Base-by-base conservation (phyloP, 1,140 invertebrate genomes). In the Kradibia gibbosae region DNA sequence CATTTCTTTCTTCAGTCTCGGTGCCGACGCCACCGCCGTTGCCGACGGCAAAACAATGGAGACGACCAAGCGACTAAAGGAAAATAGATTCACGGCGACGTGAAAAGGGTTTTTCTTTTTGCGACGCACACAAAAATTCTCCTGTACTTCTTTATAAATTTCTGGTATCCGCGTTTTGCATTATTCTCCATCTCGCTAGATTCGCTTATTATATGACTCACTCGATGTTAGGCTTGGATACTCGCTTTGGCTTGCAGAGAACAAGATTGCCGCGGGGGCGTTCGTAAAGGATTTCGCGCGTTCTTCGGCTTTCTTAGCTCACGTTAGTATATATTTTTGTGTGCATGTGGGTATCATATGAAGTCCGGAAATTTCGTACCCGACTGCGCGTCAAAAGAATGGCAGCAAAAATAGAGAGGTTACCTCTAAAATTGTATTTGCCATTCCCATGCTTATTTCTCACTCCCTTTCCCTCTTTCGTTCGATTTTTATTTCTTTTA, bases 381-480 rank as follows among this genome's bases (percentile, higher is more conserved):
- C 34, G 62, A 67, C 34, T 36, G 22, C 20, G 34, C 34, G 20
- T 39, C 7, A 67, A 67, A n/a, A 39, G 62, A 39, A 10, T 28
- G 13, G 1, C 34, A 1, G 36, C 7, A 34, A 39, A 53, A 4
- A 17, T 39, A n/a, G 34, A n/a, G 17, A 36, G 60, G 31, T 65
- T 17, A 36, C 0, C 36, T 67, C 34, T 15, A 15, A 80, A 88
- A 89, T 87, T 85, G 85, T 89, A 90, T 90, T 90, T 90, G 85
- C 88, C 75, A 89, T 90, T 90, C 88, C 88, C 89, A 90, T 90
- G 88, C 90, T 89, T 83, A 39, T 39, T 65, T 65, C 5, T 36
- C 17, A 3, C 1, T 65, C 5, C 7, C 62, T 67, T 22, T 39
- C 20, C 4, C 62, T 39, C 11, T 39, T 17, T 67, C 34, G 7